Base-by-base conservation (phyloP, 2,888 invertebrate genomes). In the Eucriotettix oculatus region DNA sequence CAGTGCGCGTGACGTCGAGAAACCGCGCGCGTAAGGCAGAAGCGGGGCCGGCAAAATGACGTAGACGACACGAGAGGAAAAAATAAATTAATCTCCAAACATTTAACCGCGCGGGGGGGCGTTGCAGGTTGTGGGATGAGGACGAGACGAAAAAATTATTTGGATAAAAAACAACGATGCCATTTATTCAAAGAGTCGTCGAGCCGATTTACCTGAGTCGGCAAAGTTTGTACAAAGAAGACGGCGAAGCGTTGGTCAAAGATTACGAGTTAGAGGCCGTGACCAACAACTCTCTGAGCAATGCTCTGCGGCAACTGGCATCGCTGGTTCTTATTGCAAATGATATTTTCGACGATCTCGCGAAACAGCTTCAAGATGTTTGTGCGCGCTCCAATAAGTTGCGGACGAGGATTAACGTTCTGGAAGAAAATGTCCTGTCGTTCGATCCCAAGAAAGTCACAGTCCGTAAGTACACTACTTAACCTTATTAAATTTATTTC, bases 391-490 rank as follows among this genome's bases (percentile, higher is more conserved):
- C 90, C 62, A 83, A 84, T 62, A 75, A 75, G 57, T 82, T 91
- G 61, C 84, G 85, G 71, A 75, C 76, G 61, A 84, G 85, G 72
- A 80, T 93, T 68, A 79, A 79, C 67, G 77, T 75, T 67, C 81
- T 92, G 68, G 85, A 86, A 71, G 82, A 81, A 67, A 79, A 81
- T 69, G 85, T 90, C 68, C 79, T 79, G 69, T 77, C 78, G 65
- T 86, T 83, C 75, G 90, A 93, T 75, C 91, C 93, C 63, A 91
- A 90, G 79, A 86, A 85, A 75, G 88, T 92, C 72, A 84, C 90
- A 85, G 91, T 93, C 80, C 92, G 93, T 93, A 79, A 93, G 93
- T 93, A 54, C 29, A 29, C 7, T n/a, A n/a, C n/a, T n/a, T n/a
- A n/a, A n/a, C n/a, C n/a, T n/a, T n/a, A n/a, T n/a, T n/a, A n/a